Percentiles rank a stretch among this genome's conserved stretches.
Conservation (phyloP, 2,113 vertebrate genomes). For the Pedetes capensis region DNA sequence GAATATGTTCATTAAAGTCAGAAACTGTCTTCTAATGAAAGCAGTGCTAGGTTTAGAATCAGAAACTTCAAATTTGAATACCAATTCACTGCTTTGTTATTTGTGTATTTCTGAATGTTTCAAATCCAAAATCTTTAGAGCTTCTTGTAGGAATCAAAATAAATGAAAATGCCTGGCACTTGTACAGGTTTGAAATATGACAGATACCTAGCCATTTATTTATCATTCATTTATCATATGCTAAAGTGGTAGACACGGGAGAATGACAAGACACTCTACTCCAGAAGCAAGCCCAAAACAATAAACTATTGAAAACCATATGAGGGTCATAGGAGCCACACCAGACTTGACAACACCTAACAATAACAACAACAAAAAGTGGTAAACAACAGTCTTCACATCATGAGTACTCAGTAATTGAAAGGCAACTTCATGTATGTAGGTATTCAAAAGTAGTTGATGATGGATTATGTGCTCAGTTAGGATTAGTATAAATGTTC, state of each 20-base stretch:
- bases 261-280: too few relatives aligned
- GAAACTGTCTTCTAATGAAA: not conserved
- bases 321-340: too few relatives aligned
- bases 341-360: too few relatives aligned
- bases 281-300: too few relatives aligned
- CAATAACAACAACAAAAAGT: too few relatives aligned
- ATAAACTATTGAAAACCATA: too few relatives aligned
- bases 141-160: not conserved
- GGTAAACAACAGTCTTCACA: not conserved
- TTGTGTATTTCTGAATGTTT: not conserved
- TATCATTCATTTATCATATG: not conserved
- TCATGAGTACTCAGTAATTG: not conserved
- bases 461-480: not conserved
- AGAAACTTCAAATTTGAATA: not conserved
- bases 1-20: not conserved
- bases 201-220: not conserved
- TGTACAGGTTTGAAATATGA: not conserved
- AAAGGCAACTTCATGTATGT: not conserved
- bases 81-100: not conserved
- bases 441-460: not conserved
- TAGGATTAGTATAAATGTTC: not conserved
- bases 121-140: not conserved
- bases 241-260: not conserved
- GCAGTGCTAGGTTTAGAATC: not conserved
- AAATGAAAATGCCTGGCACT: not conserved